Conservation (phyloP, 2,113 vertebrate genomes). For the Phylloscopus trochilus region DNA sequence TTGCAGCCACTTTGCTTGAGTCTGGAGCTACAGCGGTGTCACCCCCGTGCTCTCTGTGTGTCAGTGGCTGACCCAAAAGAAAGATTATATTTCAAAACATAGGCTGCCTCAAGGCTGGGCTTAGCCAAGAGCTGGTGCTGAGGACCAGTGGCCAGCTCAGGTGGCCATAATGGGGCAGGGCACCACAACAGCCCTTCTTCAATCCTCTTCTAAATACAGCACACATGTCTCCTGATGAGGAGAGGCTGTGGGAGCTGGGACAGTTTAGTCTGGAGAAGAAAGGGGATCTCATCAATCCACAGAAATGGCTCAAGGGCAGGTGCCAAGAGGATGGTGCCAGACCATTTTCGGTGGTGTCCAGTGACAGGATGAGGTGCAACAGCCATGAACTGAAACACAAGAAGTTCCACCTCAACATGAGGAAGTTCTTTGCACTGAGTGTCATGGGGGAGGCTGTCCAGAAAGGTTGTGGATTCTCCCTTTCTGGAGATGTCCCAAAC, state of each 20-base stretch:
- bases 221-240: neutral
- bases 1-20: neutral
- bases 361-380: neutral
- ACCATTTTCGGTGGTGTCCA: neutral
- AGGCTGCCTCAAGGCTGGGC: neutral
- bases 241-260: neutral
- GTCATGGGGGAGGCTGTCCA: neutral
- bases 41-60: neutral
- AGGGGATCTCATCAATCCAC: no score
- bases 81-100: neutral
- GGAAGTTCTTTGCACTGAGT: neutral
- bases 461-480: neutral
- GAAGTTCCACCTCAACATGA: neutral
- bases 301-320: neutral
- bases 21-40: neutral
- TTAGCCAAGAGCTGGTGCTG: neutral
- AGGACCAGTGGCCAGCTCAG: neutral
- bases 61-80: neutral
- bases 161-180: neutral
- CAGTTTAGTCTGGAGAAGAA: neutral
- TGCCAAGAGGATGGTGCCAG: neutral
- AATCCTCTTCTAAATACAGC: slow-evolving; percentile 8
- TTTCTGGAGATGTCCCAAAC: no score
- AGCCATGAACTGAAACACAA: neutral
- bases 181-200: neutral